These are phyloP conservation scores for Formicarius rufipectus DNA, from an alignment of 2,113 vertebrate genomes.

Conservation along the genomic window DNA sequence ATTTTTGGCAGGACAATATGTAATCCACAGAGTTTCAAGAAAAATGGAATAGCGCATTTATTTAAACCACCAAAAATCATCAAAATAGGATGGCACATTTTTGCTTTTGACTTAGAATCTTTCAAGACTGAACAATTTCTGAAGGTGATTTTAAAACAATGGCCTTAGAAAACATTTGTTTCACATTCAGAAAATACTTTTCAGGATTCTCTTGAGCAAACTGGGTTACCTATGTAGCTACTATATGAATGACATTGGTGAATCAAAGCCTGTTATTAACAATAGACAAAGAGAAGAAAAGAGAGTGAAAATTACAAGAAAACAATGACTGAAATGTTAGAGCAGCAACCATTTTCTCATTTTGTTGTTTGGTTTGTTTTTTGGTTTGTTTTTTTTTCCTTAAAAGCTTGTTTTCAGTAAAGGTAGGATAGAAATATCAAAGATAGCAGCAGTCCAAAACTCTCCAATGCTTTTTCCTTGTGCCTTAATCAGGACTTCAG, in stretches of 20 bases:
- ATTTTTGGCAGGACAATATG: neutral
- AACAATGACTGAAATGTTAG: neutral
- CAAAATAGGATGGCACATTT: neutral
- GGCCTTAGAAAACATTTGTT: constrained; percentile 17
- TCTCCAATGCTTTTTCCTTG: neutral
- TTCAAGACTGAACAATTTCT: neutral
- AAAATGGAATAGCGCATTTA: neutral
- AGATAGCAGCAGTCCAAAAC: neutral
- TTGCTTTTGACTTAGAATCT: neutral
- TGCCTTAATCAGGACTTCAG: neutral
- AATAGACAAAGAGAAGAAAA: neutral
- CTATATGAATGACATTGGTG: neutral
- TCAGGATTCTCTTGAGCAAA: neutral
- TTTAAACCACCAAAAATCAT: neutral
- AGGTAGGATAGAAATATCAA: neutral
- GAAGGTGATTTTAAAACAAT: constrained; percentile 15
- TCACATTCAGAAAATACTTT: constrained; percentile 9
- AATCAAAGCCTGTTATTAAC: neutral
- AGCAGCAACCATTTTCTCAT: neutral
- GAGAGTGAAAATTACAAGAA: neutral
- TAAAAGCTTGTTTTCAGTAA: neutral
- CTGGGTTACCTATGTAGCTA: neutral
- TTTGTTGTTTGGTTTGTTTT: neutral
- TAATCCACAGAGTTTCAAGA: neutral
- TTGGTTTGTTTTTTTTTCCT: neutral